Conservation (phyloP, 2,888 invertebrate species). For the Cheiracanthium punctorium region DNA sequence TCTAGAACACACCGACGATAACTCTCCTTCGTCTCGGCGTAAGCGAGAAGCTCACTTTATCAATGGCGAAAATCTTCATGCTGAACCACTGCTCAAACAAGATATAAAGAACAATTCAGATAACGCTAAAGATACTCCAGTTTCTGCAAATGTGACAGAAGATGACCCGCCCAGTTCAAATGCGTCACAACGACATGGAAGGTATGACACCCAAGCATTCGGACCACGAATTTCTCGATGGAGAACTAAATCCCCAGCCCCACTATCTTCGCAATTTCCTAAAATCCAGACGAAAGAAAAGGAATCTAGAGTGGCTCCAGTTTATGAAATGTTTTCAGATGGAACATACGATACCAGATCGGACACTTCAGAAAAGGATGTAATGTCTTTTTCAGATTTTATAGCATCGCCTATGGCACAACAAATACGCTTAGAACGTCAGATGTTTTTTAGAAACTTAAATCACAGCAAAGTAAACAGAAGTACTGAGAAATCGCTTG, state of each 20-base stretch:
- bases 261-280: neutral
- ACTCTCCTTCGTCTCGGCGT: neutral
- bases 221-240: neutral
- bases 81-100: neutral
- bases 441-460: constrained; percentile 24
- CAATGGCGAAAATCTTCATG: neutral
- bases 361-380: neutral
- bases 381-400: constrained; percentile 60
- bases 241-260: no score
- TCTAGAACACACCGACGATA: constrained; percentile 13
- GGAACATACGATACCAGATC: neutral
- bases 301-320: neutral
- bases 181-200: neutral
- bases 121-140: neutral
- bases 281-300: neutral
- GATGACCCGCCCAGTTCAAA: neutral
- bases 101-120: neutral
- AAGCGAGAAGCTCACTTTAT: neutral
- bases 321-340: neutral
- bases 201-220: neutral
- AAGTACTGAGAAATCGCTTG: neutral
- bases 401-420: constrained; percentile 43
- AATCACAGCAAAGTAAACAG: neutral
- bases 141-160: neutral
- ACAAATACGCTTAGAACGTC: constrained; percentile 37